A percentile compares a stretch with the other conserved stretches of the same genome.
phyloP scores from a whole-genome alignment of 2,888 invertebrate species.

The Volucella inflata region DNA sequence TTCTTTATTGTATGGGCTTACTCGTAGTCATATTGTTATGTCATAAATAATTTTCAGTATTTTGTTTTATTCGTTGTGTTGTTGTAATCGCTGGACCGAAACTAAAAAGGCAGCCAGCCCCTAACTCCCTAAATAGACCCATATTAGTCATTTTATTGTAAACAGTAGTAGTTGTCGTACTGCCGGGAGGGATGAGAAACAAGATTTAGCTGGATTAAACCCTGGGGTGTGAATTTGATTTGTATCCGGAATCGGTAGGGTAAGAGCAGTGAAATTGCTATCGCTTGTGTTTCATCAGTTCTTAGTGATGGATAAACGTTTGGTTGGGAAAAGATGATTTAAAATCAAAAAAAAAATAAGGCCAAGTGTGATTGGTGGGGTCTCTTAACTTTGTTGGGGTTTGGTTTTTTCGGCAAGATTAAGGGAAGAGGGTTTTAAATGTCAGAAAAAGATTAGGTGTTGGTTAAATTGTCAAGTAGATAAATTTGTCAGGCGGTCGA shows the following conservation, averaged over 20 bases:
- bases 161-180: slow-evolving; percentile 28
- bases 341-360: no score
- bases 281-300: slow-evolving; percentile 24
- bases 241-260: slow-evolving; percentile 18
- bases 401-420: no score
- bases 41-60: slow-evolving; percentile 55
- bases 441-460: no score
- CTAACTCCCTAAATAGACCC: slow-evolving; percentile 45
- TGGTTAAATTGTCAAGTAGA: no score
- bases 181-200: background rate
- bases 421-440: no score
- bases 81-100: slow-evolving; percentile 50
- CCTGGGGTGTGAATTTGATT: slow-evolving; percentile 42
- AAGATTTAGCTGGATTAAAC: slow-evolving; percentile 30
- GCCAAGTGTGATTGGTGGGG: no score
- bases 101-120: slow-evolving; percentile 28
- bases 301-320: slow-evolving; percentile 19
- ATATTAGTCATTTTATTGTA: slow-evolving; percentile 60
- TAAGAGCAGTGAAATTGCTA: background rate
- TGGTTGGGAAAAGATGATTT: background rate
- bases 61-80: slow-evolving; percentile 48
- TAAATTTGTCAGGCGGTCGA: no score
- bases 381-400: no score
- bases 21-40: slow-evolving; percentile 39
- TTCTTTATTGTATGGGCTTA: slow-evolving; percentile 30